These are phyloP conservation scores for Cyphomyrus plagiostoma DNA, from an alignment of 2,113 vertebrate species.

Conservation along the genomic window DNA sequence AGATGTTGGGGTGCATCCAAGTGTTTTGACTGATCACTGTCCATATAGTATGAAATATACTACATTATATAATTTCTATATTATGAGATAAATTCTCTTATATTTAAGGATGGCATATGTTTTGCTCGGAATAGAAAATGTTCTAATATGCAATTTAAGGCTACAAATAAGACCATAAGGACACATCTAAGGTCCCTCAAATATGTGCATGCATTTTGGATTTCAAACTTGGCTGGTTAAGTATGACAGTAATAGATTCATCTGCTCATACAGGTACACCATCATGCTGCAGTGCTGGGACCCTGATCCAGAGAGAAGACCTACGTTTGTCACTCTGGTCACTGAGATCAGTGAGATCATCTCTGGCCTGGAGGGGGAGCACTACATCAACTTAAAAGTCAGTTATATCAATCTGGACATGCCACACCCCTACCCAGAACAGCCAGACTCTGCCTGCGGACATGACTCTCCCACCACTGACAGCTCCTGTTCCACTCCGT, in stretches of 20 bases:
- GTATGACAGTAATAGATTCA: not conserved
- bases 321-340: conserved; percentile 66
- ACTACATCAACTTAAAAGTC: conserved; percentile 78
- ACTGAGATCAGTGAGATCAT: conserved; percentile 62
- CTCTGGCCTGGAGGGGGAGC: conserved; percentile 68
- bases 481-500: conserved; percentile 28
- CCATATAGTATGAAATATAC: not conserved
- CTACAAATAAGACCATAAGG: not conserved
- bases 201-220: conserved; percentile 14
- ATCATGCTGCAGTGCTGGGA: conserved; percentile 89
- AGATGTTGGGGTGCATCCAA: not conserved
- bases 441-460: conserved; percentile 50
- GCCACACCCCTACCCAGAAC: conserved; percentile 49
- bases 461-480: conserved; percentile 46
- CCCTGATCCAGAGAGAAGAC: conserved; percentile 64
- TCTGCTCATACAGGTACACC: conserved; percentile 61
- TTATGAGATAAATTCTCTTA: not conserved
- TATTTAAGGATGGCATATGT: not conserved
- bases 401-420: conserved; percentile 78
- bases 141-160: not conserved
- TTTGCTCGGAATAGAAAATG: not conserved
- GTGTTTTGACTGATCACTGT: not conserved
- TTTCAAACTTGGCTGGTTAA: not conserved
- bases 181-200: not conserved
- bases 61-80: not conserved